Percentiles rank a stretch among this genome's conserved stretches.
These are phyloP conservation scores for Sabatieria punctata DNA, from an alignment of 2,888 invertebrate species.

Conservation along the genomic window DNA sequence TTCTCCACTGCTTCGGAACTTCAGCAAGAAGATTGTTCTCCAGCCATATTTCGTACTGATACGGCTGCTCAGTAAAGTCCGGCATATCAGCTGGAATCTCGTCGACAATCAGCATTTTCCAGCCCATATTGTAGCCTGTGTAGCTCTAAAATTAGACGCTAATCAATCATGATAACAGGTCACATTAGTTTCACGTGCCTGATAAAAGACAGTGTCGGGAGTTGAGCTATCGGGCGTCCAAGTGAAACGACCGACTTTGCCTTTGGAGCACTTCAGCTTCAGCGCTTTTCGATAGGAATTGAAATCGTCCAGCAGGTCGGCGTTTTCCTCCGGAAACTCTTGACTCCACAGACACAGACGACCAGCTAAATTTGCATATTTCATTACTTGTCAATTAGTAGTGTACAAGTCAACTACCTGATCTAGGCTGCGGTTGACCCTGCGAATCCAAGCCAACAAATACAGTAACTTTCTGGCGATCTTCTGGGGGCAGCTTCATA, in stretches of 20 bases:
- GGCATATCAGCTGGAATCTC: constrained; percentile 30
- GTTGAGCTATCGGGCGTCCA: constrained; percentile 63
- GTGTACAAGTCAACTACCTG: no score
- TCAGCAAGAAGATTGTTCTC: constrained; percentile 5
- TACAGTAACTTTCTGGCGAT: constrained; percentile 27
- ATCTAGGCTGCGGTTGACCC: constrained; percentile 58
- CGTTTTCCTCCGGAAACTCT: constrained; percentile 52
- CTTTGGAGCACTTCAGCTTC: constrained; percentile 48
- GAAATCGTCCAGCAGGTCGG: constrained; percentile 58
- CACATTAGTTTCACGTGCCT: constrained; percentile 18
- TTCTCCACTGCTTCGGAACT: no score
- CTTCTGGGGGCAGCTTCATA: constrained; percentile 51
- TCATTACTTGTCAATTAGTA: background rate
- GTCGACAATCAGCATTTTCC: constrained; percentile 76
- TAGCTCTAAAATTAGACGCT: constrained; percentile 49
- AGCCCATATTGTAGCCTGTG: constrained; percentile 83
- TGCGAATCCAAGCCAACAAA: constrained; percentile 50
- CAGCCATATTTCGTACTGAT: constrained; percentile 18
- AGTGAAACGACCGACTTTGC: constrained; percentile 22
- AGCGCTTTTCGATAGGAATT: constrained; percentile 66
- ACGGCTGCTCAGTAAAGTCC: constrained; percentile 20
- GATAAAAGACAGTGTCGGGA: constrained; percentile 66
- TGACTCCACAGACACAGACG: constrained; percentile 56
- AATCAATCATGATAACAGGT: background rate
- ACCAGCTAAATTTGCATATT: constrained; percentile 44